Base-by-base conservation (phyloP, 2,888 invertebrate genomes). In the Neria commutata region DNA sequence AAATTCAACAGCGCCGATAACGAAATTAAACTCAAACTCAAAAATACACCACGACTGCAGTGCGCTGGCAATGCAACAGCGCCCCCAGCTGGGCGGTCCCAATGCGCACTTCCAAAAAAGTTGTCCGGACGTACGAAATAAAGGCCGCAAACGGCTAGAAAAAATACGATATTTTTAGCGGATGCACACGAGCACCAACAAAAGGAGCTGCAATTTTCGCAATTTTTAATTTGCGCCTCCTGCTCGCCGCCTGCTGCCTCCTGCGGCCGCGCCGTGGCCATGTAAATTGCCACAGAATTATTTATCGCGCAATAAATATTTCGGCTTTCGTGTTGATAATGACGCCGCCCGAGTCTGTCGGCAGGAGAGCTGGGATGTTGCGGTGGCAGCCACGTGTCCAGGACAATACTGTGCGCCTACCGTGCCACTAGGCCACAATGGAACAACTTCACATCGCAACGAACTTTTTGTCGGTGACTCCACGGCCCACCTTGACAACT, bases 61-160 rank as follows among this genome's bases (percentile, higher is more conserved):
- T n/a, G 19, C 21, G 47, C n/a, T 24, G 3, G 40, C 37, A 26
- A 26, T 67, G 68, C 67, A 62, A 75, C 54, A 73, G 70, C 72
- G 59, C 63, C 63, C 67, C 66, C 60, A 37, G n/a, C n/a, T n/a
- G n/a, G n/a, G n/a, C n/a, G n/a, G n/a, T n/a, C n/a, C n/a, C n/a
- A n/a, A n/a, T n/a, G n/a, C n/a, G n/a, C n/a, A n/a, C n/a, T n/a
- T n/a, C n/a, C n/a, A n/a, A n/a, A n/a, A n/a, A n/a, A n/a, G n/a
- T n/a, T n/a, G n/a, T n/a, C n/a, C n/a, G n/a, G n/a, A n/a, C n/a
- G n/a, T n/a, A n/a, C n/a, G n/a, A n/a, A n/a, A n/a, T n/a, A n/a
- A n/a, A n/a, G n/a, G n/a, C n/a, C n/a, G n/a, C n/a, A n/a, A n/a
- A n/a, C n/a, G n/a, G n/a, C n/a, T n/a, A n/a, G n/a, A n/a, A 37